Percentiles rank a stretch among this genome's conserved stretches.
Conservation (phyloP, 1,140 invertebrate genomes). For the Drosophila triauraria region DNA sequence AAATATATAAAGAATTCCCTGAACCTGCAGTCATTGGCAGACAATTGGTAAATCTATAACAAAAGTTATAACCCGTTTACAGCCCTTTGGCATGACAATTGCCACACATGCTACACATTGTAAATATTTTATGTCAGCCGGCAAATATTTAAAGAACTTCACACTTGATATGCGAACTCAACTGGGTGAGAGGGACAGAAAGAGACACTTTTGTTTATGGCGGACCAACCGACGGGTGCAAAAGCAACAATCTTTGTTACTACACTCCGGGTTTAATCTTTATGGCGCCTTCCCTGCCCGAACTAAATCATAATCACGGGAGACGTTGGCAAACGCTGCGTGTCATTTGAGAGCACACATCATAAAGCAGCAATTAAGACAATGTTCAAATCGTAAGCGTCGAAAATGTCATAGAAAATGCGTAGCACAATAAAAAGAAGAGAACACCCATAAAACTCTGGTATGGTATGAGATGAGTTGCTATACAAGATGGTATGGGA, state of each 20-base stretch:
- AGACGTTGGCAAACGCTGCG: conserved; percentile 67
- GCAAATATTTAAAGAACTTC: conserved; percentile 81
- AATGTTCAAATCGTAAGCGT: conserved; percentile 80
- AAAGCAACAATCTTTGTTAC: conserved; percentile 59
- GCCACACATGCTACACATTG: conserved; percentile 74
- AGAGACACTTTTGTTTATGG: conserved; percentile 30
- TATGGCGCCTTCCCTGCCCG: conserved; percentile 59
- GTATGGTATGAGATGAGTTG: too few species aligned
- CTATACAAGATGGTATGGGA: too few species aligned
- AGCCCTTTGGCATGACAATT: conserved; percentile 58
- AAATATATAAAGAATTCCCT: neutral
- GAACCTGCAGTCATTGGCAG: too few species aligned
- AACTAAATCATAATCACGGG: conserved; percentile 81
- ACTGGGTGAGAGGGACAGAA: conserved; percentile 19
- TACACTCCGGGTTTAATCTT: conserved; percentile 70
- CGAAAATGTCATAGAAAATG: conserved; percentile 79
- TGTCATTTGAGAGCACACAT: conserved; percentile 81
- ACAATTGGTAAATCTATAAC: conserved; percentile 37
- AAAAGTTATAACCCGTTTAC: conserved; percentile 44
- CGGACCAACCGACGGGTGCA: conserved; percentile 54
- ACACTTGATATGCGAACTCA: conserved; percentile 73
- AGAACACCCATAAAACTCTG: conserved; percentile 70
- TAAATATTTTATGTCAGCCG: conserved; percentile 73
- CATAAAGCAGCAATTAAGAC: conserved; percentile 83
- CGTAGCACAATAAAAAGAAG: conserved; percentile 76